Percentiles rank a stretch among this genome's conserved stretches.
Conservation (phyloP, 2,113 vertebrate species). For the Cebidichthys violaceus region DNA sequence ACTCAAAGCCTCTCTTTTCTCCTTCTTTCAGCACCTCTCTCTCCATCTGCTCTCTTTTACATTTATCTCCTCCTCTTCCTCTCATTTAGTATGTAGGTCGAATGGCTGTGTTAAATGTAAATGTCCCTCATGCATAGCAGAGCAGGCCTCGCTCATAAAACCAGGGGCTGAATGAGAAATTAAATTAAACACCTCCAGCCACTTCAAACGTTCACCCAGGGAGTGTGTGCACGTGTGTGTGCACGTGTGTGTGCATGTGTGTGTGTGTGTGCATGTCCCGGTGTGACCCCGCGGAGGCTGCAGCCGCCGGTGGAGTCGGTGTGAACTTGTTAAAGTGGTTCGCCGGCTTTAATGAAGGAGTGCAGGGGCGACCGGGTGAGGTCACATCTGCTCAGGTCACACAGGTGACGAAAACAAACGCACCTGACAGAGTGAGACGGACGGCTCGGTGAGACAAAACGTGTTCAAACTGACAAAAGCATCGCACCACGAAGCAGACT, state of each 20-base stretch:
- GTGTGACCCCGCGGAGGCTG: constrained; percentile 30
- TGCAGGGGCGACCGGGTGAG: not conserved
- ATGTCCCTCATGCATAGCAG: constrained; percentile 53
- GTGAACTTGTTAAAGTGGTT: constrained; percentile 9
- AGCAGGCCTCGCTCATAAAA: constrained; percentile 33
- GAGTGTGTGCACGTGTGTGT: not conserved
- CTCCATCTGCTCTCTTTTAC: not conserved
- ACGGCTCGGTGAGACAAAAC: too few relatives aligned
- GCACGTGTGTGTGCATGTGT: constrained; percentile 1
- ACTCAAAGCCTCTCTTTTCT: constrained; percentile 1
- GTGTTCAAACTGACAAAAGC: too few relatives aligned
- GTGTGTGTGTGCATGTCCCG: constrained; percentile 10
- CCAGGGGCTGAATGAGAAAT: constrained; percentile 32
- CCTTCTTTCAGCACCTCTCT: not conserved
- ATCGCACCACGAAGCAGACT: too few relatives aligned
- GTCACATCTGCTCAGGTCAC: constrained; percentile 28
- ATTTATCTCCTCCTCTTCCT: not conserved
- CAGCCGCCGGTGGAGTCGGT: constrained; percentile 1
- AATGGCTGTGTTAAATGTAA: constrained; percentile 50
- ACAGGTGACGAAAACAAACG: constrained; percentile 10
- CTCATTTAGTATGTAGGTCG: constrained; percentile 43
- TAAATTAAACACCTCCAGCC: constrained; percentile 55
- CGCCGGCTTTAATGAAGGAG: constrained; percentile 43
- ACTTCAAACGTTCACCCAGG: constrained; percentile 32
- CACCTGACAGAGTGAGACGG: not conserved